Percentiles rank a stretch among this genome's conserved stretches.
Evolutionary conservation across 2,113 vertebrate species (phyloP).

Genomic region (Misgurnus anguillicaudatus): DNA sequence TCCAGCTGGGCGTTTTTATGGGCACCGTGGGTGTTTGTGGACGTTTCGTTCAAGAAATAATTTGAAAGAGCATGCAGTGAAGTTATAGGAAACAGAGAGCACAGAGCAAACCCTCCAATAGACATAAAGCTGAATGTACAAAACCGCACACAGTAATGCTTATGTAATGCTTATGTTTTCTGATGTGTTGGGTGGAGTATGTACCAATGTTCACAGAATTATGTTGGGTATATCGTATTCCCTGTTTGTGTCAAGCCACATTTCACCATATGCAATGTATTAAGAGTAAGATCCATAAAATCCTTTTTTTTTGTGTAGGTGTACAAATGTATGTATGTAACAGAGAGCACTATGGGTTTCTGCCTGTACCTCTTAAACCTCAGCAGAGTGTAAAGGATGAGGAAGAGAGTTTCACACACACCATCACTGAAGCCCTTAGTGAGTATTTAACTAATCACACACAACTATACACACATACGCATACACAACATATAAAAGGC

Average conservation of each 20-base stretch:
- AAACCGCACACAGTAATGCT: background rate
- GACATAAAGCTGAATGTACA: background rate
- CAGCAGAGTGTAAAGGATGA: conserved; percentile 90
- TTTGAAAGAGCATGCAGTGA: background rate
- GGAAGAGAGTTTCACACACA: conserved; percentile 86
- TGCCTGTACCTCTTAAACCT: conserved; percentile 89
- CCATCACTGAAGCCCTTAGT: conserved; percentile 92
- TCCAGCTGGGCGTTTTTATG: conserved; percentile 14
- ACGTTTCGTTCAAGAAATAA: background rate
- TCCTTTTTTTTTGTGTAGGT: conserved; percentile 55
- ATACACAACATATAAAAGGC: background rate
- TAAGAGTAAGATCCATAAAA: no score
- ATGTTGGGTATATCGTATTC: background rate
- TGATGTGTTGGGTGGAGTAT: background rate
- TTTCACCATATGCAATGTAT: background rate
- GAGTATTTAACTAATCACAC: conserved; percentile 72
- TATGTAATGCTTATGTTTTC: conserved; percentile 5
- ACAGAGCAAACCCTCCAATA: background rate
- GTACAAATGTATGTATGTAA: conserved; percentile 96
- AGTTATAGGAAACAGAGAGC: conserved; percentile 17
- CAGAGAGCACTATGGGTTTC: conserved; percentile 90
- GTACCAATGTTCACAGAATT: background rate
- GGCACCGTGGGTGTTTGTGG: conserved; percentile 26
- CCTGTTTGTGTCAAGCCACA: background rate
- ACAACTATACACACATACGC: conserved; percentile 42